Percentiles rank a stretch among this genome's conserved stretches.
Conservation (phyloP, 2,113 vertebrate species). For the Malurus melanocephalus region DNA sequence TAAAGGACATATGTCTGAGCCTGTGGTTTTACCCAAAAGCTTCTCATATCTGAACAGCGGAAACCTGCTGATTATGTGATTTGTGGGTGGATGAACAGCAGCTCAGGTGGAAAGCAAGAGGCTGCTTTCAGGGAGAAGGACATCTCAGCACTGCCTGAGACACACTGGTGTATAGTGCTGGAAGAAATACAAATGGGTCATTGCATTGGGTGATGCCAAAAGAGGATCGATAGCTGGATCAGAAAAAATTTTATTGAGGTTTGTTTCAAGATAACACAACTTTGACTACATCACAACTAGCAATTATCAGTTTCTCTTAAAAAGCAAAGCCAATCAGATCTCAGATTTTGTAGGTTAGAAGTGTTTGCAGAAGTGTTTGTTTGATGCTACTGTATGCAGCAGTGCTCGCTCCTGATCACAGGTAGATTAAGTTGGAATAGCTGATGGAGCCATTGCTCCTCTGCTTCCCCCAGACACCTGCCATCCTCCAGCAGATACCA, state of each 20-base stretch:
- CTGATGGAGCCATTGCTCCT: not conserved
- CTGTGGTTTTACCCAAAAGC: not conserved
- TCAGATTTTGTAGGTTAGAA: not conserved
- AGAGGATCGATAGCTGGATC: not conserved
- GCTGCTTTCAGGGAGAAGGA: not conserved
- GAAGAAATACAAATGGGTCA: rapidly evolving
- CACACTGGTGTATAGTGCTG: not conserved
- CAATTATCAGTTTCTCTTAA: not conserved
- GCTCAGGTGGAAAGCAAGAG: not conserved
- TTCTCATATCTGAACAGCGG: not conserved
- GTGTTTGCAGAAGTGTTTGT: not conserved
- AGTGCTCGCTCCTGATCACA: not conserved
- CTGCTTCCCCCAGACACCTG: not conserved
- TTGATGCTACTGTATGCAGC: not conserved
- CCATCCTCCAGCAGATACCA: not conserved
- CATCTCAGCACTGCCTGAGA: not conserved
- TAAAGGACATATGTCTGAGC: not conserved
- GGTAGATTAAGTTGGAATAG: not conserved
- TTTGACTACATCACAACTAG: not conserved
- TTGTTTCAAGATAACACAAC: not conserved
- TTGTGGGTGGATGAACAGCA: rapidly evolving
- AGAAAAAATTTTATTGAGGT: not conserved
- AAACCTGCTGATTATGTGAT: not conserved
- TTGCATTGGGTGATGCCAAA: not conserved
- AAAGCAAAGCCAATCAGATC: not conserved